Conservation (phyloP, 2,888 invertebrate species). For the Emesis castigata region DNA sequence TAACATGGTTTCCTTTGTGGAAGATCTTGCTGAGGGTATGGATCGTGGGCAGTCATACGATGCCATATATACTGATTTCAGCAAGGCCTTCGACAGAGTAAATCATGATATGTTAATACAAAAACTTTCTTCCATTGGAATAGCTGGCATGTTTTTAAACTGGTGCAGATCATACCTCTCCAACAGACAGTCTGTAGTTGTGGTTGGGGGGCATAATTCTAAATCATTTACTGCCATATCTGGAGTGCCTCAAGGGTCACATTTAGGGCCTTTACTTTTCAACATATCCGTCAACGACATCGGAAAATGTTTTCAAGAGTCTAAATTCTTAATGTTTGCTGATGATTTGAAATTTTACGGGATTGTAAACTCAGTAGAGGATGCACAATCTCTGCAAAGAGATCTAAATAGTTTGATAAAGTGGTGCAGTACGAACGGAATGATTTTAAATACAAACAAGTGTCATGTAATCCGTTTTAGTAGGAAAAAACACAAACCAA, state of each 20-base stretch:
- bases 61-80: slow-evolving; percentile 14
- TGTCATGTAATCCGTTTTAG: slow-evolving; percentile 1
- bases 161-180: slow-evolving; percentile 18
- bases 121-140: slow-evolving; percentile 6
- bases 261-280: slow-evolving; percentile 19
- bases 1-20: slow-evolving; percentile 33
- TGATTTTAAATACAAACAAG: slow-evolving; percentile 2
- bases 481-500: slow-evolving; percentile 3
- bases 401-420: slow-evolving; percentile 1
- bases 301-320: background rate
- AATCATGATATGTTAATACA: slow-evolving; percentile 28
- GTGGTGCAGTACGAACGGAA: background rate
- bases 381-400: background rate
- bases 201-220: slow-evolving; percentile 7
- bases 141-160: background rate
- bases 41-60: slow-evolving; percentile 33
- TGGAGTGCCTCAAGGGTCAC: slow-evolving; percentile 23
- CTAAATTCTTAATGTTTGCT: slow-evolving; percentile 10
- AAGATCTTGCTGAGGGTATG: slow-evolving; percentile 27
- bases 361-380: too few relatives aligned
- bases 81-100: slow-evolving; percentile 32
- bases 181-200: slow-evolving; percentile 5
- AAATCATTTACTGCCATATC: background rate
- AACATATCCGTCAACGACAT: slow-evolving; percentile 34
- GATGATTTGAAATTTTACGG: slow-evolving; percentile 5